A percentile compares a stretch with the other conserved stretches of the same genome.
Conservation (phyloP, 2,888 invertebrate genomes). For the Geotrupes spiniger region DNA sequence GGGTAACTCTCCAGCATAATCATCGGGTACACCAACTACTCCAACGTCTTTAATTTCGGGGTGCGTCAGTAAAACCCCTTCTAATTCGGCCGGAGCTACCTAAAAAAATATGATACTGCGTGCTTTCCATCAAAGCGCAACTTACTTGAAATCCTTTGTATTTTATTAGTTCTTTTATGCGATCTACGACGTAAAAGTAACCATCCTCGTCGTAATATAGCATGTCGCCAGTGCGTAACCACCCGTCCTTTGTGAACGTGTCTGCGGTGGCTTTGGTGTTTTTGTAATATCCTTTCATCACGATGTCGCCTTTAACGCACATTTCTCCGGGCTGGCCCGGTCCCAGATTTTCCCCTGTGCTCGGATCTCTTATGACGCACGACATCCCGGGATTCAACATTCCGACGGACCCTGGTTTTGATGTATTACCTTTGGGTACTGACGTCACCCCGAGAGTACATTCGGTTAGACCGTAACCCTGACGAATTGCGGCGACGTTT, state of each 20-base stretch:
- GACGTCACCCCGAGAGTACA: constrained; percentile 58
- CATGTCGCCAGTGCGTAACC: constrained; percentile 76
- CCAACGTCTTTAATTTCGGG: constrained; percentile 73
- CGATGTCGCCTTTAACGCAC: constrained; percentile 71
- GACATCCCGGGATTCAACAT: constrained; percentile 59
- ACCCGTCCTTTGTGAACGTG: constrained; percentile 70
- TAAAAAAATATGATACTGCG: constrained; percentile 1
- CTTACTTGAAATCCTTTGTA: constrained; percentile 77
- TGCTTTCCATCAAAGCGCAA: background rate
- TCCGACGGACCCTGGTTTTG: constrained; percentile 63
- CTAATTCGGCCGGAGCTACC: constrained; percentile 80
- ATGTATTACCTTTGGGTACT: constrained; percentile 38
- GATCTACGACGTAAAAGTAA: constrained; percentile 77
- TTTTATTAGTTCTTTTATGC: constrained; percentile 87
- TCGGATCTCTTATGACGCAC: constrained; percentile 62
- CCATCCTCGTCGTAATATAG: constrained; percentile 77
- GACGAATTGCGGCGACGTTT: constrained; percentile 35
- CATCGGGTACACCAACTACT: constrained; percentile 77
- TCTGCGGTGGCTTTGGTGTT: constrained; percentile 62
- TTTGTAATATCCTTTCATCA: constrained; percentile 63
- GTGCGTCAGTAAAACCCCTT: constrained; percentile 72
- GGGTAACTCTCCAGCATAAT: constrained; percentile 72
- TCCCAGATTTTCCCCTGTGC: constrained; percentile 61
- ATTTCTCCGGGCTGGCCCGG: constrained; percentile 72
- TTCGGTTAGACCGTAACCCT: constrained; percentile 79